Percentiles rank a stretch among this genome's conserved stretches.
phyloP scores from a whole-genome alignment of 2,888 invertebrate species.

The Oxystoma pomonae region DNA sequence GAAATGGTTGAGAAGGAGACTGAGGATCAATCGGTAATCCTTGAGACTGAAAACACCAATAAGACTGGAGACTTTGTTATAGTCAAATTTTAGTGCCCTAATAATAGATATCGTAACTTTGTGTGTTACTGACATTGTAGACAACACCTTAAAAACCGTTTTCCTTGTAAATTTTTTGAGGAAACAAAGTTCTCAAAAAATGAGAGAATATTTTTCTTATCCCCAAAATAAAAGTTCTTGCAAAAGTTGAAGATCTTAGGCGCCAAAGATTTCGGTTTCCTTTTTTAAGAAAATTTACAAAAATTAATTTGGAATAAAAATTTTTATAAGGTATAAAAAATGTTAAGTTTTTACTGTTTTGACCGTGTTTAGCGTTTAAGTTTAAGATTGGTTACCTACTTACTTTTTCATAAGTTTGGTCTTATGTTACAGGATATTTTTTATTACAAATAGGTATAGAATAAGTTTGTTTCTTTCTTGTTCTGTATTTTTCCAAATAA shows the following conservation, averaged over 20 bases:
- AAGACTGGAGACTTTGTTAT: not conserved
- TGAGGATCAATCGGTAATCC: not conserved
- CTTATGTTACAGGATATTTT: not conserved
- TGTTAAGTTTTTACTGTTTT: too few relatives aligned
- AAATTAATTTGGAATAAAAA: not conserved
- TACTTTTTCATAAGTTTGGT: not conserved
- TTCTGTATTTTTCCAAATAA: not conserved
- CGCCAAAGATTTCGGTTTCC: not conserved
- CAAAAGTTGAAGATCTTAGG: not conserved
- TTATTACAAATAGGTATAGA: not conserved
- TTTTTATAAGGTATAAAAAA: too few relatives aligned
- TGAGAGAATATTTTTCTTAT: not conserved
- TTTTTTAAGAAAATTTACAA: not conserved
- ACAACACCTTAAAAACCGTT: slow-evolving; percentile 5
- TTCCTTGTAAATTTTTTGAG: not conserved
- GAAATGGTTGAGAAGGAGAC: not conserved
- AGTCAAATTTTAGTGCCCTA: slow-evolving; percentile 9
- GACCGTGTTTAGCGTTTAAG: not conserved
- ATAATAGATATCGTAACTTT: slow-evolving; percentile 6
- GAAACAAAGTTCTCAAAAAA: slow-evolving; percentile 6
- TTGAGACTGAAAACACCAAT: slow-evolving; percentile 3
- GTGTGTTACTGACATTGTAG: slow-evolving; percentile 1
- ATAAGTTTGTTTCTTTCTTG: not conserved
- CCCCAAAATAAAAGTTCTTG: not conserved
- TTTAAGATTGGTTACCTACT: not conserved